Percentiles rank a stretch among this genome's conserved stretches.
Evolutionary conservation across 2,113 vertebrate species (phyloP).

Genomic region (Galeopterus variegatus): DNA sequence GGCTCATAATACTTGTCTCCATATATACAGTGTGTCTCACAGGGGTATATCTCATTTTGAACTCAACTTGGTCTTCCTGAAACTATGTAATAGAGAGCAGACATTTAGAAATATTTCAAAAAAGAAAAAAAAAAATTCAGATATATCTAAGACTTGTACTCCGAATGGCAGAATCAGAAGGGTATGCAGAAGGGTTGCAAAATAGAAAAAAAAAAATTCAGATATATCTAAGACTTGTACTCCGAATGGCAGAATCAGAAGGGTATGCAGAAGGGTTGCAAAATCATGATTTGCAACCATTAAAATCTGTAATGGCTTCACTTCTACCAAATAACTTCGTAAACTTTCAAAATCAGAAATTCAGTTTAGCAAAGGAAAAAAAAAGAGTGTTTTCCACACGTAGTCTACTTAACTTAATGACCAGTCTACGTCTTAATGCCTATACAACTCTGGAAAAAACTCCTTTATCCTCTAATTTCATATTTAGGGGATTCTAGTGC

Average conservation of each 20-base stretch:
- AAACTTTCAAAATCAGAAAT: constrained; percentile 5
- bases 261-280: too few species aligned
- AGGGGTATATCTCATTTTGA: not conserved
- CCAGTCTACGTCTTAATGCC: not conserved
- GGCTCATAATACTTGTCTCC: not conserved
- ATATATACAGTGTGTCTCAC: not conserved
- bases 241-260: constrained; percentile 6
- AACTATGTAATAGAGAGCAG: not conserved
- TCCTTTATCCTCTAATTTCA: not conserved
- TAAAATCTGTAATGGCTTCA: not conserved
- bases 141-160: not conserved
- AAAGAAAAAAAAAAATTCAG: not conserved
- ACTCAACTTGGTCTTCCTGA: constrained; percentile 29
- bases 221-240: not conserved
- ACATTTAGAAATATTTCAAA: constrained; percentile 13
- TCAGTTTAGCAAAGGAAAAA: not conserved
- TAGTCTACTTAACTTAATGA: not conserved
- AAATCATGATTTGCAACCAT: constrained; percentile 18
- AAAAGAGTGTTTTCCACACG: not conserved
- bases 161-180: not conserved
- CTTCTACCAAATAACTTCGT: not conserved
- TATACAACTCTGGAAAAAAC: not conserved
- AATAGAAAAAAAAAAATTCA: not conserved
- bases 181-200: too few species aligned
- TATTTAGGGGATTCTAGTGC: not conserved